phyloP scores from a whole-genome alignment of 2,888 invertebrate species.

The Formica aserva region DNA sequence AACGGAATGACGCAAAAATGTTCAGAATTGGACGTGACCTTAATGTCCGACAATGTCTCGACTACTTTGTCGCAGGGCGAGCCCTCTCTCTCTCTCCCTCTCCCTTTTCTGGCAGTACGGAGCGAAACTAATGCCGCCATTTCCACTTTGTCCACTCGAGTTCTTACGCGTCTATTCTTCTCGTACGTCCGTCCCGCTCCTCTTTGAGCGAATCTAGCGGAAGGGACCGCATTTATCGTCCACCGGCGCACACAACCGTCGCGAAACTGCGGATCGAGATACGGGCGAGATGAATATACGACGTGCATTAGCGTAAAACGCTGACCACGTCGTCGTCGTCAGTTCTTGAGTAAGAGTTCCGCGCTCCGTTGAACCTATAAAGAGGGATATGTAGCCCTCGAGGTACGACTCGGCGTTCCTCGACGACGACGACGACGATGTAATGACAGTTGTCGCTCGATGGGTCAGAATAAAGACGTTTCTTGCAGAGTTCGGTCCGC shows the following conservation, averaged over 20 bases:
- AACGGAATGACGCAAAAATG: slow-evolving; percentile 48
- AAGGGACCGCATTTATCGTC: slow-evolving; percentile 64
- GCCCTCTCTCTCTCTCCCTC: slow-evolving; percentile 4
- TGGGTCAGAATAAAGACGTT: slow-evolving; percentile 71
- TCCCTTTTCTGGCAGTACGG: not conserved
- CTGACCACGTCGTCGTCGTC: slow-evolving; percentile 63
- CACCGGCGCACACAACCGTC: slow-evolving; percentile 40
- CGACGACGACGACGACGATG: slow-evolving; percentile 58
- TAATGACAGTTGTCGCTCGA: slow-evolving; percentile 70
- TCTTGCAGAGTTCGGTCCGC: slow-evolving; percentile 64
- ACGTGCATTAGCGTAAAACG: slow-evolving; percentile 63
- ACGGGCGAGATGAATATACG: slow-evolving; percentile 58
- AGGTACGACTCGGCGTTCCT: slow-evolving; percentile 30
- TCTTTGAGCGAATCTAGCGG: slow-evolving; percentile 62
- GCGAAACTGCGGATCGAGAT: slow-evolving; percentile 46
- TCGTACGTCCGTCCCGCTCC: slow-evolving; percentile 30
- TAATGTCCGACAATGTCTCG: slow-evolving; percentile 40
- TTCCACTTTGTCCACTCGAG: slow-evolving; percentile 65
- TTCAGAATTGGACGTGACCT: slow-evolving; percentile 29
- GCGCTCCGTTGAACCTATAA: slow-evolving; percentile 49
- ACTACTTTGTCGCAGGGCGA: slow-evolving; percentile 2
- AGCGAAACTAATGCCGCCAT: slow-evolving; percentile 66
- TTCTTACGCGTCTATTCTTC: slow-evolving; percentile 57
- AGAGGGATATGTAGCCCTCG: slow-evolving; percentile 43
- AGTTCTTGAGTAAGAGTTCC: slow-evolving; percentile 49